A percentile compares a stretch with the other conserved stretches of the same genome.
phyloP scores from a whole-genome alignment of 2,797 vertebrate genomes.

The Miichthys miiuy region DNA sequence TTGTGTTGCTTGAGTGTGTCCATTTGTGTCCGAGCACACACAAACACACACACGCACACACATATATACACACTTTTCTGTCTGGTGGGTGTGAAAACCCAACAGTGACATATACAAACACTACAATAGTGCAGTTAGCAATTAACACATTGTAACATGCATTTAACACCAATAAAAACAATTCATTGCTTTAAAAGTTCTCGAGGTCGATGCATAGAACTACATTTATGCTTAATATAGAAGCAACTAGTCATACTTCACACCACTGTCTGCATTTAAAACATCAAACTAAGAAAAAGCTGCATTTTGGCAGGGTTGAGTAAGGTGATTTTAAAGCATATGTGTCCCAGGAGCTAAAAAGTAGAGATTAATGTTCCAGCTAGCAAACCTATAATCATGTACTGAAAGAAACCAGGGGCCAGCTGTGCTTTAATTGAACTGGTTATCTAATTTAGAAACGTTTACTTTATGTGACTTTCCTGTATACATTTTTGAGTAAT shows the following conservation, averaged over 20 bases:
- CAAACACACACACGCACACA: not conserved
- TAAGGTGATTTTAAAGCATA: not conserved
- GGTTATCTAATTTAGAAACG: slow-evolving; percentile 34
- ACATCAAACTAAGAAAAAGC: not conserved
- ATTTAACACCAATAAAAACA: not conserved
- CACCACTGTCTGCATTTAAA: not conserved
- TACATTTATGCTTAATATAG: not conserved
- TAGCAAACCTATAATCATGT: slow-evolving; percentile 13
- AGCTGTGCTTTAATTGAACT: slow-evolving; percentile 32
- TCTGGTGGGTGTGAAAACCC: not conserved
- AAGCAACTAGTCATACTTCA: not conserved
- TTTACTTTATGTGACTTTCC: slow-evolving; percentile 38
- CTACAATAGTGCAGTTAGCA: not conserved
- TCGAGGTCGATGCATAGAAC: not conserved
- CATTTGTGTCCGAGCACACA: not conserved
- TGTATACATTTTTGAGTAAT: slow-evolving; percentile 50
- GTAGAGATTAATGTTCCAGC: not conserved
- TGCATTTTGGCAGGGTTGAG: not conserved
- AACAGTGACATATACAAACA: not conserved
- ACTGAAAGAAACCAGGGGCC: not conserved
- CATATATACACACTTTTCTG: not conserved
- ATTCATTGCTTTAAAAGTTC: not conserved
- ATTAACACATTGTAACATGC: slow-evolving; percentile 8
- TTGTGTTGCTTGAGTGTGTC: not conserved
- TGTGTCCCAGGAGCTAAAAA: slow-evolving; percentile 14